Base-by-base conservation (phyloP, 2,888 invertebrate genomes). In the Phengaris alcon region DNA sequence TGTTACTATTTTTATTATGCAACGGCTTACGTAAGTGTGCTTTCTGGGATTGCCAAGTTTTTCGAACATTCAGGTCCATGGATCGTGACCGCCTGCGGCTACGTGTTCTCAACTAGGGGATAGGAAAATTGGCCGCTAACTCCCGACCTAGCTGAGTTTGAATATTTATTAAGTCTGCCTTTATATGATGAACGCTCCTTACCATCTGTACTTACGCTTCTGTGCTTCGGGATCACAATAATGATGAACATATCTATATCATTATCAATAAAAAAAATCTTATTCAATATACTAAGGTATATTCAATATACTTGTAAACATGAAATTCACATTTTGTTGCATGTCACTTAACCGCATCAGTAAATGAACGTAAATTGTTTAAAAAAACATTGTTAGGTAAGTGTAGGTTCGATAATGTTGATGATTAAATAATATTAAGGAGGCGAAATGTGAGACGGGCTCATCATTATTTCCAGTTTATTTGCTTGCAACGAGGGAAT, bases 1-100 rank as follows among this genome's bases (percentile, higher is more conserved):
- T 72, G 72, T 72, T 72, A 52, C 52, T 6, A 22, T 72, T 72
- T 72, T 72, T 72, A 72, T 54, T 72, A 72, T 72, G 72, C 72
- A 72, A 72, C 35, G 72, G 35, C 52, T 72, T 72, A 72, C 35
- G 35, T 72, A 72, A 72, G 72, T 54, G 1, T 35, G 48, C 59
- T 70, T 76, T 75, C 74, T 76, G 75, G 77, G 75, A 22, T 69
- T 79, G 79, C 79, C 79, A 79, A 79, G 79, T 78, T 78, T 79
- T 77, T 75, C 75, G 75, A 75, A 76, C 73, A 72, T 54, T 75
- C 75, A 72, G 79, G 79, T 78, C 78, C 70, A 13, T 22, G 68
- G 55, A 15, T 74, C 74, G 74, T 75, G 74, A 75, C 68, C 68
- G 68, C 74, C 68, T 44, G 22, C 68, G 74, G 74, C 68, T 68